Evolutionary conservation across 2,888 invertebrate species (phyloP), one percentile per base, ranked within the genome.

Genomic region (Eudemis profundana): DNA sequence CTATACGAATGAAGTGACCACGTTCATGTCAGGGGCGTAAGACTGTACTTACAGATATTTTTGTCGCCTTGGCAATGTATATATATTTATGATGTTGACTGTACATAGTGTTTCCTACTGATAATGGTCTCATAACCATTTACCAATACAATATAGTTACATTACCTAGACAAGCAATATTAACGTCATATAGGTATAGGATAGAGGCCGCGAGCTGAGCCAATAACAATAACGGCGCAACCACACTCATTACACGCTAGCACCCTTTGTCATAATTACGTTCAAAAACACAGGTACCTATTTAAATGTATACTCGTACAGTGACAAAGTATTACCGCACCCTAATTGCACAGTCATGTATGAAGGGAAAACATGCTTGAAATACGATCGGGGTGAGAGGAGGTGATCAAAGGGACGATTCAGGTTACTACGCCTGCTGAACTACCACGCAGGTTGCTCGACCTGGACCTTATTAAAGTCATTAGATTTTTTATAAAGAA

Each of bases 381-480:
- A 82, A 85, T 83, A 84, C 78, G 80, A 82, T 78, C 78, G 72
- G 65, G 71, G 69, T 71, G 72, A 72, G 74, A 72, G 70, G 70
- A 70, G 69, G 70, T 75, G 82, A 83, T 83, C 80, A 79, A 75
- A 72, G 78, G 75, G 38, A 27, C 14, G n/a, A 59, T 64, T 59
- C 64, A 14, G 49, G 40, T 42, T 42, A 40, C 38, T 33, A 17
- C 63, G 49, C 14, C 33, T 63, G 29, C n/a, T 19, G 12, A 56
- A 33, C 29, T 47, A 21, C 8, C 49, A 29, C 15, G 1, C 29
- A 15, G n/a, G 36, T 33, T 49, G 40, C 19, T 42, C 4, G 3
- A 15, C 17, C 47, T 4, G 27, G 3, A 8, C 17, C 17, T 8
- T 14, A 40, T n/a, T 17, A n/a, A 42, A 17, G 10, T 8, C 8